Evolutionary conservation across 2,797 vertebrate species (phyloP).

Genomic region (Rousettus madagascariensis): DNA sequence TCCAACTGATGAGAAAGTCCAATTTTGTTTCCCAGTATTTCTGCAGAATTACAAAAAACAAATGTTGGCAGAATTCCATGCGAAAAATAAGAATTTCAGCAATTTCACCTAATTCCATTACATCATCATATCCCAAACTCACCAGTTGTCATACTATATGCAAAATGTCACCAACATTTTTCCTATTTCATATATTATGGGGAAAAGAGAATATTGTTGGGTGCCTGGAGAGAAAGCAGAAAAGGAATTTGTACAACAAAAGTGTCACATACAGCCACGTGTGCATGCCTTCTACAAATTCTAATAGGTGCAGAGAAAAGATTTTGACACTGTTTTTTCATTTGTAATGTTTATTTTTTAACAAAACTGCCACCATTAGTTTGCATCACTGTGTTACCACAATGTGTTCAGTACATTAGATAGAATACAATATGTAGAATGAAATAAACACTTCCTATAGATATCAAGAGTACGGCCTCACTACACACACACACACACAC

Average conservation of each 20-base stretch:
- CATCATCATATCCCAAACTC: slow-evolving; percentile 56
- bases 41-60: slow-evolving; percentile 52
- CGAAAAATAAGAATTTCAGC: slow-evolving; percentile 59
- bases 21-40: slow-evolving; percentile 50
- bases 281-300: not conserved
- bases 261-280: not conserved
- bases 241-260: slow-evolving; percentile 15
- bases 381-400: not conserved
- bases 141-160: slow-evolving; percentile 64
- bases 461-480: not conserved
- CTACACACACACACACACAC: not conserved
- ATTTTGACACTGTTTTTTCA: slow-evolving; percentile 29
- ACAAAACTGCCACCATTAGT: not conserved
- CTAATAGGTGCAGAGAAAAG: slow-evolving; percentile 37
- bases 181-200: slow-evolving; percentile 27
- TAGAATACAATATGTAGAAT: not conserved
- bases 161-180: slow-evolving; percentile 70
- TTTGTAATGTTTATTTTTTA: not conserved
- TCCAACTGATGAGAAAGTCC: slow-evolving; percentile 25
- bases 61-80: slow-evolving; percentile 55
- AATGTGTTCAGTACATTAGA: not conserved
- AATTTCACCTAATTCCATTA: slow-evolving; percentile 61
- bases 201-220: slow-evolving; percentile 26
- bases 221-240: slow-evolving; percentile 20
- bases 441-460: not conserved